phyloP scores from a whole-genome alignment of 2,797 vertebrate species.

The Limnodromus scolopaceus region DNA sequence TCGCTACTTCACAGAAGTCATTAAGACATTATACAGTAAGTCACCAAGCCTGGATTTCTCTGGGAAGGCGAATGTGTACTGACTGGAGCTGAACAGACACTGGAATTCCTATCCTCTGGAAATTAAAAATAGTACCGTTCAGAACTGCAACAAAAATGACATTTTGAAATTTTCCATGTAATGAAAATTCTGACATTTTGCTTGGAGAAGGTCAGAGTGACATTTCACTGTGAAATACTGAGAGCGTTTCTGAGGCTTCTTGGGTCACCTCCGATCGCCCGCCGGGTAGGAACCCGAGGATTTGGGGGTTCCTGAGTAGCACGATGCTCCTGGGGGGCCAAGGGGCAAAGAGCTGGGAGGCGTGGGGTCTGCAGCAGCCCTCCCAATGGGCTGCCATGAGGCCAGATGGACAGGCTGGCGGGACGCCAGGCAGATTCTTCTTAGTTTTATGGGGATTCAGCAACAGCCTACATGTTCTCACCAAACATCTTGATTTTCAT shows the following conservation, averaged over 20 bases:
- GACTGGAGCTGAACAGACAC: background rate
- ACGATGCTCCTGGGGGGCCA: accelerated
- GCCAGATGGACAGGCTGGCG: background rate
- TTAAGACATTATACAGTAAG: background rate
- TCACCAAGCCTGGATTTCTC: background rate
- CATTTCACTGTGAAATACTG: slow-evolving; percentile 59
- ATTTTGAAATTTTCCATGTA: slow-evolving; percentile 64
- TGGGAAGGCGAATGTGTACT: background rate
- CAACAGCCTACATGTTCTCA: background rate
- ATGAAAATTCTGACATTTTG: slow-evolving; percentile 67
- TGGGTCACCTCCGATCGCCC: slow-evolving; percentile 23
- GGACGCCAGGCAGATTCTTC: background rate
- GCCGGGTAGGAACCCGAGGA: background rate
- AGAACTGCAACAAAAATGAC: slow-evolving; percentile 62
- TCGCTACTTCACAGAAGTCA: background rate
- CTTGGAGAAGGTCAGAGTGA: slow-evolving; percentile 69
- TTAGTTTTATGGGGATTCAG: background rate
- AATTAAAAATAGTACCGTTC: slow-evolving; percentile 51
- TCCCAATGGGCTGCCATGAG: background rate
- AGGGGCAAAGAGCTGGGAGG: background rate
- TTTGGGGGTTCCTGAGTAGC: background rate
- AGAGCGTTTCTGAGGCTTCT: slow-evolving; percentile 3
- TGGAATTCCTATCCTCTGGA: slow-evolving; percentile 12
- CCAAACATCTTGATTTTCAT: background rate
- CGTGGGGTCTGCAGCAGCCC: background rate